Evolutionary conservation across 2,113 vertebrate genomes (phyloP).

Genomic region (Isurus oxyrinchus): DNA sequence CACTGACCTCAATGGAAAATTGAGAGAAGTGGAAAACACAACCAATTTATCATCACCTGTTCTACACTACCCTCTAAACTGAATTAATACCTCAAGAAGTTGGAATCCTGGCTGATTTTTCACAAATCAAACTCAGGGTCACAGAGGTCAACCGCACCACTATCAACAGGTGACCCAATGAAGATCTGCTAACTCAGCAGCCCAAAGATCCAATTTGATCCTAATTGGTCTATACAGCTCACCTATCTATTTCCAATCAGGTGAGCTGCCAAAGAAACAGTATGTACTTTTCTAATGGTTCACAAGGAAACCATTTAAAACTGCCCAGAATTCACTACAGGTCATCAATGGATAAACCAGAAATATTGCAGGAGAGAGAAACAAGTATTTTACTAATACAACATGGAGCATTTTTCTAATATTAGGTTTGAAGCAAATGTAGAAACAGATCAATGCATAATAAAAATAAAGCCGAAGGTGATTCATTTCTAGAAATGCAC

Average conservation of each 20-base stretch:
- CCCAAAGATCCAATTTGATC: background rate
- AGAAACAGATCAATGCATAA: background rate
- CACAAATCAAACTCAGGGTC: background rate
- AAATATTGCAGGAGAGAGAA: background rate
- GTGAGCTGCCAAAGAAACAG: background rate
- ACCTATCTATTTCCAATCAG: background rate
- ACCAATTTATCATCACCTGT: background rate
- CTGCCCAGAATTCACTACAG: background rate
- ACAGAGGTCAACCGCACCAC: too few species aligned
- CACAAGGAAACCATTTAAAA: background rate
- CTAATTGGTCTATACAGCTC: background rate
- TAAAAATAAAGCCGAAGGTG: background rate
- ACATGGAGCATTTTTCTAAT: background rate
- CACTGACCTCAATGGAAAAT: background rate
- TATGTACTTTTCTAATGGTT: background rate
- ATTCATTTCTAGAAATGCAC: background rate
- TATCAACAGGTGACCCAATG: background rate
- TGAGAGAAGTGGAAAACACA: background rate
- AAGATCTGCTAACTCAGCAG: background rate
- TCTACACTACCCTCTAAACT: background rate
- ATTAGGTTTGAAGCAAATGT: background rate
- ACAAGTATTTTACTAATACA: background rate
- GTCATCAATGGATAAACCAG: background rate
- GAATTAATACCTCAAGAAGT: background rate
- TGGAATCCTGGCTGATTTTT: background rate